Evolutionary conservation across 2,888 invertebrate genomes (phyloP).

Genomic region (Spodoptera picta): DNA sequence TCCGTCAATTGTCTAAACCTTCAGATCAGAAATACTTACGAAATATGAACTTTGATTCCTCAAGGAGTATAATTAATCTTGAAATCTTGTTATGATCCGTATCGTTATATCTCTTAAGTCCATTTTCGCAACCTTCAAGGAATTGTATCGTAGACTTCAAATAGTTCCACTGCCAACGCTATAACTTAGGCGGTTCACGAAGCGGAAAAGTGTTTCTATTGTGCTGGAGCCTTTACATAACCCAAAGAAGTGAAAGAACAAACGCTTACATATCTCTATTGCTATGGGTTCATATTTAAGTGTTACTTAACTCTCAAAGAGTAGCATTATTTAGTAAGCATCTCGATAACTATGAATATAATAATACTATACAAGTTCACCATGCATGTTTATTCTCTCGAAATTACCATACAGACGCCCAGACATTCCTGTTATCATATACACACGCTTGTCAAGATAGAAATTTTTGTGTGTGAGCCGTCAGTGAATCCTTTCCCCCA

Average conservation of each 20-base stretch:
- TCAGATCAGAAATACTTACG: no score
- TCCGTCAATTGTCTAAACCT: no score
- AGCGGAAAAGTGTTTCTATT: slow-evolving; percentile 69
- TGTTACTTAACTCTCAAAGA: background rate
- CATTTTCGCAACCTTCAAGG: slow-evolving; percentile 19
- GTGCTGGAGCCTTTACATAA: slow-evolving; percentile 67
- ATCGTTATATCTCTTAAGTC: slow-evolving; percentile 10
- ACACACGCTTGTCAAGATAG: background rate
- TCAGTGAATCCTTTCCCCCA: background rate
- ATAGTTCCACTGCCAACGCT: slow-evolving; percentile 44
- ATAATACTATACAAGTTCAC: no score
- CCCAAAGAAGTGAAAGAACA: slow-evolving; percentile 62
- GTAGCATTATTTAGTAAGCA: no score
- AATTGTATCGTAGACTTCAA: slow-evolving; percentile 28
- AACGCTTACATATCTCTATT: slow-evolving; percentile 52
- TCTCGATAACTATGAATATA: no score
- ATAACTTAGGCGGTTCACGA: slow-evolving; percentile 48
- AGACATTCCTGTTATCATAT: no score
- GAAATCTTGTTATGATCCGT: no score
- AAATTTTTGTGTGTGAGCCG: background rate
- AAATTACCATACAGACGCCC: no score
- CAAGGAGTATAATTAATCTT: no score
- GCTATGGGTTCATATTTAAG: slow-evolving; percentile 36
- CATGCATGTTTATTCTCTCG: no score
- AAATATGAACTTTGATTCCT: no score